Evolutionary conservation across 2,113 vertebrate genomes (phyloP), one percentile per base, ranked within the genome.

Genomic region (Galbula dea): DNA sequence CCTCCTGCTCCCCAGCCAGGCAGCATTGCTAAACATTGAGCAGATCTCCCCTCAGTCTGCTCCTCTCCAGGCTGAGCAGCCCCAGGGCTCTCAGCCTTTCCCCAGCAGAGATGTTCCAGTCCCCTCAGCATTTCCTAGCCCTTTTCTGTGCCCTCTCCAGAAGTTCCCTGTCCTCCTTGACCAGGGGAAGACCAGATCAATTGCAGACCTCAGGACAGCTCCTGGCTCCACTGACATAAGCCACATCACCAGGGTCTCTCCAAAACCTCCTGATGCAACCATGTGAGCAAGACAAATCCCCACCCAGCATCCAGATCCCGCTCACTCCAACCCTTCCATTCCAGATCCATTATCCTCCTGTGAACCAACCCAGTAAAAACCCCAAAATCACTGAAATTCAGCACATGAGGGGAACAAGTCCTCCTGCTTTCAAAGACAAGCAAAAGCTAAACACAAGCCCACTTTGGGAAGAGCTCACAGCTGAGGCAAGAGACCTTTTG

Each of bases 401-500:
- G 45, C 29, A 15, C 1, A 1, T 34, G 15, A 26, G 29, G 36
- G 30, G 34, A 86, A 82, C n/a, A 67, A 79, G 48, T 7, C 12
- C 51, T 19, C 4, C 45, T 77, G 68, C 92, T 72, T 36, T 32
- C 37, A 86, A 51, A 75, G 66, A 13, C 55, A 22, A 79, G 63
- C 27, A 66, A 32, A 15, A 90, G 57, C 57, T 67, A 63, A 83
- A 80, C 67, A 90, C 79, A 89, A 29, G 43, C 74, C 46, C 8
- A 22, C 32, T 43, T 83, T 75, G 16, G 59, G 51, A 80, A 94
- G 79, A 86, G 29, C 81, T 59, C 83, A 77, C 63, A 94, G 90
- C 79, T 77, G 88, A 95, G 90, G 59, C 45, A 48, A 19, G 59
- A 66, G 88, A 86, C 79, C 43, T 91, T 86, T 67, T 74, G 76